Evolutionary conservation across 2,888 invertebrate species (phyloP).

Genomic region (Tenthredo amoena): DNA sequence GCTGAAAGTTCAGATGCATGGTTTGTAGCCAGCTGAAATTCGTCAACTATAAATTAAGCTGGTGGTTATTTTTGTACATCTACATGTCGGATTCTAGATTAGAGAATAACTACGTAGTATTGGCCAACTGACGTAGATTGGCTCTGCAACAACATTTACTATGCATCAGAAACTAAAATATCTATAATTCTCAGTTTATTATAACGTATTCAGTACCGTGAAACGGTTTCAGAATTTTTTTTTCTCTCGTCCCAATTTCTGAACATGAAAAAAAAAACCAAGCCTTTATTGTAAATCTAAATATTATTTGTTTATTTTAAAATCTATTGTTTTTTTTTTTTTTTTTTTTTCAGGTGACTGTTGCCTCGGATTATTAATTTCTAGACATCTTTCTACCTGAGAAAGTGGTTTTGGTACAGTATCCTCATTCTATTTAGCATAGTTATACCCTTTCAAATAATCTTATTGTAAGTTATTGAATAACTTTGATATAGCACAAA

Average conservation of each 20-base stretch:
- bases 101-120: constrained; percentile 36
- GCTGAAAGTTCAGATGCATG: not conserved
- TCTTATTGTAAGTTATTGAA: not conserved
- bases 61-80: constrained; percentile 31
- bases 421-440: not conserved
- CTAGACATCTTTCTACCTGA: not conserved
- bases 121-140: constrained; percentile 26
- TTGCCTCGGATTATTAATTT: constrained; percentile 36
- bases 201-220: not conserved
- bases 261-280: not conserved
- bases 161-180: not conserved
- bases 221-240: not conserved
- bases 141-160: constrained; percentile 32
- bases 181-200: not conserved
- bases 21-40: not conserved
- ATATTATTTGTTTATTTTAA: not conserved
- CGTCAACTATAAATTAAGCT: not conserved
- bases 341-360: constrained; percentile 18
- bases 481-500: not conserved
- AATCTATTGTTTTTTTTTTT: not conserved
- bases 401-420: not conserved
- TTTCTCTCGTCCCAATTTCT: not conserved
- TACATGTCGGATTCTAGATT: constrained; percentile 28
- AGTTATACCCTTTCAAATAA: not conserved
- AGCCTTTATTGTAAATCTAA: not conserved